Evolutionary conservation across 2,113 vertebrate species (phyloP).

Genomic region (Rhinoptilus africanus): DNA sequence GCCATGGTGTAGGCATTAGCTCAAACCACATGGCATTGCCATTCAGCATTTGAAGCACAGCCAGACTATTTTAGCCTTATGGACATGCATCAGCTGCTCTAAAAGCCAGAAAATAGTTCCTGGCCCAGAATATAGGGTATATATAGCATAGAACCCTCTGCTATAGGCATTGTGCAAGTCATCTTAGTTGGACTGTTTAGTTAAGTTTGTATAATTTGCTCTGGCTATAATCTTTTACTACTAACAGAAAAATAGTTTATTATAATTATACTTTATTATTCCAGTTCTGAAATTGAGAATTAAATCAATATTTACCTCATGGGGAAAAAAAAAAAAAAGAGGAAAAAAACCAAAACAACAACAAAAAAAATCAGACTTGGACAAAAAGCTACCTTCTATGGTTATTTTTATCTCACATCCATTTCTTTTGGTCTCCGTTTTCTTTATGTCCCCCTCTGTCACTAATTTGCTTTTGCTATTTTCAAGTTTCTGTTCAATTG

Average conservation of each 20-base stretch:
- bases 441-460: background rate
- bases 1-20: background rate
- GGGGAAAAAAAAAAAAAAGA: too few relatives aligned
- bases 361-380: fast-evolving
- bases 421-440: background rate
- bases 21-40: background rate
- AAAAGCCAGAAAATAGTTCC: background rate
- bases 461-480: background rate
- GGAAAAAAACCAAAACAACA: background rate
- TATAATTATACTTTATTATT: background rate
- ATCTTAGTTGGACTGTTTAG: background rate
- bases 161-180: background rate
- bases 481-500: background rate
- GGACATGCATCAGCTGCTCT: background rate
- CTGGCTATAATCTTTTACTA: background rate
- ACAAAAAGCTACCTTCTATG: background rate
- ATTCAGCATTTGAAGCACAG: background rate
- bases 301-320: background rate
- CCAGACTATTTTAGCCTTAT: background rate
- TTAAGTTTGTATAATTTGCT: background rate
- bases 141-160: background rate
- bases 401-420: background rate
- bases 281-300: background rate
- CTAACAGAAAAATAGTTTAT: background rate
- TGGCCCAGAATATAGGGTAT: background rate